Conservation (phyloP, 2,113 vertebrate genomes). For the Lepus timidus region DNA sequence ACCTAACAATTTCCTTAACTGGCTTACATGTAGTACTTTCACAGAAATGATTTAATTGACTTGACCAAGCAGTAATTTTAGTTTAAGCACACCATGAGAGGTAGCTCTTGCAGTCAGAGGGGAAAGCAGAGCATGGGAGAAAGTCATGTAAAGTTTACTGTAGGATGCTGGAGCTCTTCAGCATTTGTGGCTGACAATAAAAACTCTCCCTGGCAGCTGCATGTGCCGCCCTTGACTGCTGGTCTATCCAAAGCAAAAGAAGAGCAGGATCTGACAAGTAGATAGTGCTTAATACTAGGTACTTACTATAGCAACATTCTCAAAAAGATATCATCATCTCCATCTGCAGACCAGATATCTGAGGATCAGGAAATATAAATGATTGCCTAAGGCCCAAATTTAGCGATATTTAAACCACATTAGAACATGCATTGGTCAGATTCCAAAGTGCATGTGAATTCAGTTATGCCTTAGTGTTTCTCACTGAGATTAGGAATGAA, state of each 20-base stretch:
- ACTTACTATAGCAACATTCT: background rate
- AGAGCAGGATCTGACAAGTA: background rate
- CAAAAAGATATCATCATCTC: background rate
- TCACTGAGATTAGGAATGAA: background rate
- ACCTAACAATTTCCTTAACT: background rate
- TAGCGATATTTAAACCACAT: background rate
- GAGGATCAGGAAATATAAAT: background rate
- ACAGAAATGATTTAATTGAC: constrained; percentile 13
- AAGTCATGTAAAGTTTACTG: background rate
- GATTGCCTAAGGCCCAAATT: background rate
- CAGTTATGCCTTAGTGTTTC: background rate
- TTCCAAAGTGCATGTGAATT: background rate
- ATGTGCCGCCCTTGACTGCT: background rate
- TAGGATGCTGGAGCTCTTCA: background rate
- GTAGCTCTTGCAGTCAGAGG: constrained; percentile 15
- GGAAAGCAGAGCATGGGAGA: background rate
- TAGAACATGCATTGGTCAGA: constrained; percentile 41
- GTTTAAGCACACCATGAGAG: background rate
- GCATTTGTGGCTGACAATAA: background rate
- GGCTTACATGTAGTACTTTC: background rate
- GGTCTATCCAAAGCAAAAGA: background rate
- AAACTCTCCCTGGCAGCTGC: background rate
- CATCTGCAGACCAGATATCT: background rate
- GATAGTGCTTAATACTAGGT: background rate
- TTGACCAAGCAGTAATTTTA: constrained; percentile 33